Base-by-base conservation (phyloP, 1,140 invertebrate species). In the Globodera rostochiensis region DNA sequence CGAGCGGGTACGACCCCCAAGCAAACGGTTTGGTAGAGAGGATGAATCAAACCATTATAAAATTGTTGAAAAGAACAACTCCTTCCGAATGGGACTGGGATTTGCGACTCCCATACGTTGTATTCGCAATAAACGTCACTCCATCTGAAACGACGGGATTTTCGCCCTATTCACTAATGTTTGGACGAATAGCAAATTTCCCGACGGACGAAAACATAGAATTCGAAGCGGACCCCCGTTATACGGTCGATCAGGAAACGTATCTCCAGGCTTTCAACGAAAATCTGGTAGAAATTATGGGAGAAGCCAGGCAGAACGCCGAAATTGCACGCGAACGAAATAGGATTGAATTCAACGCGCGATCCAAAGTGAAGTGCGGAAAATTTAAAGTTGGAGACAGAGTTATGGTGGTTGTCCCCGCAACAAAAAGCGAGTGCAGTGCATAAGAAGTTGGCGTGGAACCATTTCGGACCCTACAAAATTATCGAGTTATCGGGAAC, bases 341-440 rank as follows among this genome's bases (percentile, higher is more conserved):
- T 19, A 75, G 57, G 15, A 6, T 45, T 8, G 45, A 60, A 49
- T 76, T 49, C 36, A 9, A 76, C 21, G 9, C 9, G 11, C 45
- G 15, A 13, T 4, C 4, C 0, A 76, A 47, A 9, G 74, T 76
- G 4, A 50, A 13, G 6, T 6, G 47, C 15, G 50, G 6, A 19
- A 76, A 76, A 76, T 76, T 19, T 21, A 47, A 76, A 19, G n/a
- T 13, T 21, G 74, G 74, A 7, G 74, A 76, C 25, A 49, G 53
- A 8, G 74, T 50, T 4, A 76, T 76, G 74, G 50, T 71, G 11
- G 15, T 25, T 19, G 8, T 71, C 21, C 69, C n/a, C 9, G 8
- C 25, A 71, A 11, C 46, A n/a, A 4, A 71, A 71, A 36, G 46
- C 25, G 15, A 21, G 25, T 4, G 69, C 69, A 8, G 6, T 4